Evolutionary conservation across 2,113 vertebrate species (phyloP).

Genomic region (Andinoacara biseriatus): DNA sequence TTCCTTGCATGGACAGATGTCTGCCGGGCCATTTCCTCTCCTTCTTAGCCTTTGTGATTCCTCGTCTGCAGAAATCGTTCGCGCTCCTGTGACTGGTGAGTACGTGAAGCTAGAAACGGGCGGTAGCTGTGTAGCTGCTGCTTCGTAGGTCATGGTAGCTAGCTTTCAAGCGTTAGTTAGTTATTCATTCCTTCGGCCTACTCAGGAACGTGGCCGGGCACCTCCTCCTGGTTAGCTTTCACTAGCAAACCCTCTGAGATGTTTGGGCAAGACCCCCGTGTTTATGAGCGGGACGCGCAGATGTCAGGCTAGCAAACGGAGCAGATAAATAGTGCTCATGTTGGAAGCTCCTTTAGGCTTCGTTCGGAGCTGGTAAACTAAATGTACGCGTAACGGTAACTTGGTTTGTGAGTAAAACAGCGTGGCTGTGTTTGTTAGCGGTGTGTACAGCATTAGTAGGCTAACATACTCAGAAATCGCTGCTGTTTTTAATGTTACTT

Average conservation of each 20-base stretch:
- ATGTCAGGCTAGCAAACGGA: background rate
- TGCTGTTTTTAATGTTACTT: background rate
- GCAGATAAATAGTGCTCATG: background rate
- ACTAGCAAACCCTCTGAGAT: background rate
- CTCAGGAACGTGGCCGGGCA: slow-evolving; percentile 37
- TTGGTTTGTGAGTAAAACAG: background rate
- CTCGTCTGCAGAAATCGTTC: background rate
- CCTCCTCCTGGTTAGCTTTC: slow-evolving; percentile 39
- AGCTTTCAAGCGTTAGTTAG: slow-evolving; percentile 1
- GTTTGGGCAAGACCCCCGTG: background rate
- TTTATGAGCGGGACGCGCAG: background rate
- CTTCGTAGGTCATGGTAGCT: slow-evolving; percentile 16
- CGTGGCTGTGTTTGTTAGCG: background rate
- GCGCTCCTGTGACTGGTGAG: slow-evolving; percentile 43
- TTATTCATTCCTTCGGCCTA: slow-evolving; percentile 47
- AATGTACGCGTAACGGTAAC: background rate
- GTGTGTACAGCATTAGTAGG: background rate
- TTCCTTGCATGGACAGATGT: slow-evolving; percentile 31
- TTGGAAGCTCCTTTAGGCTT: background rate
- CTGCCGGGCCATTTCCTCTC: background rate
- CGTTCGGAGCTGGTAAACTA: background rate
- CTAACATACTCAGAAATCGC: background rate
- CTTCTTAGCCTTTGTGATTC: slow-evolving; percentile 10
- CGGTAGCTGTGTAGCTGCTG: slow-evolving; percentile 8
- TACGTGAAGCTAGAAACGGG: background rate